phyloP scores from a whole-genome alignment of 2,888 invertebrate genomes.

The Antheraea assamensis region DNA sequence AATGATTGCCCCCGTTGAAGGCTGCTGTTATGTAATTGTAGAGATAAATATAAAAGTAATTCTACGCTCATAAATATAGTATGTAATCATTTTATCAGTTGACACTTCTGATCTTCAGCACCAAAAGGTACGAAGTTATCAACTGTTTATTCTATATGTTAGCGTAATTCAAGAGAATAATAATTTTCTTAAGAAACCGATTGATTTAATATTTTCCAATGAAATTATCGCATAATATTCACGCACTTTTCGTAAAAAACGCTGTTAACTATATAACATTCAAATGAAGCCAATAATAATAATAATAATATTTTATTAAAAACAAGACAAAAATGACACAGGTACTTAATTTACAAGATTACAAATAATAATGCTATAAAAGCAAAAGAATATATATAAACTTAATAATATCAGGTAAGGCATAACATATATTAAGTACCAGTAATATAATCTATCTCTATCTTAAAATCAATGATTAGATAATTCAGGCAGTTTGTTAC shows the following conservation, averaged over 20 bases:
- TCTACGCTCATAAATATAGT: neutral
- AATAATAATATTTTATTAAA: too few species aligned
- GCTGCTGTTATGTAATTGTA: neutral
- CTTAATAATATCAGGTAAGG: too few species aligned
- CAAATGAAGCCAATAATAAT: neutral
- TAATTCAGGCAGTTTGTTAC: slow-evolving; percentile 35
- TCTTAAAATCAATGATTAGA: too few species aligned
- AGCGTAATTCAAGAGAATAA: neutral
- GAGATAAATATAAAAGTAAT: neutral
- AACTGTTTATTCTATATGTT: neutral
- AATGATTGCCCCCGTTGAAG: neutral
- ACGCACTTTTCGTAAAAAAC: too few species aligned
- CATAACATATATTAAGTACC: too few species aligned
- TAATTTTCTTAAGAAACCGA: neutral
- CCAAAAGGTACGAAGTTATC: neutral
- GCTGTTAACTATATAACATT: neutral
- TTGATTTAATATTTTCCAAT: too few species aligned
- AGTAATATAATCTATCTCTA: too few species aligned
- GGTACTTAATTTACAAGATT: too few species aligned
- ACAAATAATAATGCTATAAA: too few species aligned
- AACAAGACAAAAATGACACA: too few species aligned
- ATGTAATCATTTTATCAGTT: neutral
- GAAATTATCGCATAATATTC: too few species aligned
- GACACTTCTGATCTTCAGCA: neutral
- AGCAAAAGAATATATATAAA: too few species aligned